phyloP scores from a whole-genome alignment of 1,140 invertebrate genomes.

The Macrotrachela quadricornifera region DNA sequence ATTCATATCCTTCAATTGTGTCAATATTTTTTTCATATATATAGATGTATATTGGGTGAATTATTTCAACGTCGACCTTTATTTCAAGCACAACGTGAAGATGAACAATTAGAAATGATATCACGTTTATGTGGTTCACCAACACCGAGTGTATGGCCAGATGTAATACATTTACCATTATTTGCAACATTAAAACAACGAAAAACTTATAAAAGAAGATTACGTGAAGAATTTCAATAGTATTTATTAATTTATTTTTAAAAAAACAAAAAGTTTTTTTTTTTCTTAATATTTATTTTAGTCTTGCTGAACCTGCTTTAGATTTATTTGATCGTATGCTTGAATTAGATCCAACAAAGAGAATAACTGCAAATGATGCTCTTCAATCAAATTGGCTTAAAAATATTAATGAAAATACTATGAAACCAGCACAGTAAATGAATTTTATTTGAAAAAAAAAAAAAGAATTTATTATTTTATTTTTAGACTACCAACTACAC shows the following conservation, averaged over 20 bases:
- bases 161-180: slow-evolving; percentile 73
- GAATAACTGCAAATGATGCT: slow-evolving; percentile 81
- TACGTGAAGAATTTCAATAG: slow-evolving; percentile 49
- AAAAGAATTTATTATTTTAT: not conserved
- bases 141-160: slow-evolving; percentile 86
- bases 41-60: slow-evolving; percentile 81
- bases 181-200: slow-evolving; percentile 71
- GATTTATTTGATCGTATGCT: slow-evolving; percentile 89
- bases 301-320: slow-evolving; percentile 41
- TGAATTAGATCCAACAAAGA: slow-evolving; percentile 70
- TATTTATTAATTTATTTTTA: too few relatives aligned
- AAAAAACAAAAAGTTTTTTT: not conserved
- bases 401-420: slow-evolving; percentile 59
- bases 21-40: too few relatives aligned
- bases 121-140: slow-evolving; percentile 83
- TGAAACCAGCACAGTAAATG: slow-evolving; percentile 38
- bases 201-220: slow-evolving; percentile 57
- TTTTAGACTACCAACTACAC: slow-evolving; percentile 1
- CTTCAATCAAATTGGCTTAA: slow-evolving; percentile 79
- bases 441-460: not conserved
- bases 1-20: too few relatives aligned
- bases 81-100: slow-evolving; percentile 80
- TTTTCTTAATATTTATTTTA: too few relatives aligned
- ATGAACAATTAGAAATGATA: slow-evolving; percentile 81
- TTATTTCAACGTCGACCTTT: slow-evolving; percentile 84